These are phyloP conservation scores for Leptinotarsa haldemani DNA, from an alignment of 2,888 invertebrate genomes.

Conservation along the genomic window DNA sequence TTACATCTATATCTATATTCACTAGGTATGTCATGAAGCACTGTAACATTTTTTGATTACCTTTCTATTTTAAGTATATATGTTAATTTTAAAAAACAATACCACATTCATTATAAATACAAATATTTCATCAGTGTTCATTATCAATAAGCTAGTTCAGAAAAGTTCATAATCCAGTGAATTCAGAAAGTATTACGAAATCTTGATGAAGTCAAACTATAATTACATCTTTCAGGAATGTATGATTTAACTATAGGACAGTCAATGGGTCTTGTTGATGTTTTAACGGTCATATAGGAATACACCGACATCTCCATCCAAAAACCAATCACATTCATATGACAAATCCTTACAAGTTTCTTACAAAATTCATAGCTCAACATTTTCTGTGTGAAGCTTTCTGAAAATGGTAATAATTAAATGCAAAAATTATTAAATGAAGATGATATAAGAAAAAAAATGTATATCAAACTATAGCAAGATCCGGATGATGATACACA, in stretches of 20 bases:
- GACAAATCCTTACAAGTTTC: not conserved
- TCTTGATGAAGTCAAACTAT: not conserved
- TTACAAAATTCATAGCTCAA: too few species aligned
- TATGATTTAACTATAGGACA: not conserved
- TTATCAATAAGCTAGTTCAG: not conserved
- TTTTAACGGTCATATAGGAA: not conserved
- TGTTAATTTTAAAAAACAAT: not conserved
- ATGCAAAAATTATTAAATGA: too few species aligned
- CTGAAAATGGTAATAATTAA: too few species aligned
- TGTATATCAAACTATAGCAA: too few species aligned
- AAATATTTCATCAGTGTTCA: not conserved
- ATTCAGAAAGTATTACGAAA: not conserved
- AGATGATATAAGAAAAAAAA: too few species aligned
- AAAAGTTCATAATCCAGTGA: not conserved
- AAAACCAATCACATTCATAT: not conserved
- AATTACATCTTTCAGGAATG: constrained; percentile 5
- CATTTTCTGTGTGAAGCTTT: too few species aligned
- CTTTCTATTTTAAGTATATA: not conserved
- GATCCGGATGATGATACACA: too few species aligned
- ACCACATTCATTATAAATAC: not conserved
- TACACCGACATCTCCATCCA: not conserved
- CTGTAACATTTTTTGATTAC: constrained; percentile 1
- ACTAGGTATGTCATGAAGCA: not conserved
- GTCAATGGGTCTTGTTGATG: not conserved
- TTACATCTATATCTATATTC: not conserved